Percentiles rank a stretch among this genome's conserved stretches.
These are phyloP conservation scores for Coracias cyanogaster DNA, from an alignment of 2,797 vertebrate species.

Conservation along the genomic window DNA sequence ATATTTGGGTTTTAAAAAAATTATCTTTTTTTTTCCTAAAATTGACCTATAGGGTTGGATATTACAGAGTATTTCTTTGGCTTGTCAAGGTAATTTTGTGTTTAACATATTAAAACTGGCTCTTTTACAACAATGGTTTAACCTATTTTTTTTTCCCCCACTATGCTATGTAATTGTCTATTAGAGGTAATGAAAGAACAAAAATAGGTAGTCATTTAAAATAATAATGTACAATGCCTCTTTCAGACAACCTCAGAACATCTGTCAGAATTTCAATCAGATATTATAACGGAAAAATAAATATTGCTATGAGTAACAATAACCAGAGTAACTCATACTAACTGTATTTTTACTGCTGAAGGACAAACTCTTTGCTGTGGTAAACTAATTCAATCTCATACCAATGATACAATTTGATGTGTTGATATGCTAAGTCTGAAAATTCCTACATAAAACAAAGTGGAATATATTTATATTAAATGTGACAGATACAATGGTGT, in stretches of 20 bases:
- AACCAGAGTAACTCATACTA: background rate
- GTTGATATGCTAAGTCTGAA: slow-evolving; percentile 1
- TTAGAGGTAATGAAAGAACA: slow-evolving; percentile 41
- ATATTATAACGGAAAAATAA: background rate
- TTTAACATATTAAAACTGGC: background rate
- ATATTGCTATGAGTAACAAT: background rate
- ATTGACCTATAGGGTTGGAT: background rate
- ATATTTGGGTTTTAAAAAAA: background rate
- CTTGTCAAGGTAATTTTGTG: background rate
- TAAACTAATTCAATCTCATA: background rate
- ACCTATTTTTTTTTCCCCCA: background rate
- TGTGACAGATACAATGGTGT: background rate
- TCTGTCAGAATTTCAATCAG: slow-evolving; percentile 38
- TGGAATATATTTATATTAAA: background rate
- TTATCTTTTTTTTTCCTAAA: background rate
- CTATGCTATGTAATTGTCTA: background rate
- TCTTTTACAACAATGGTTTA: background rate
- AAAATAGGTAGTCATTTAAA: slow-evolving; percentile 22
- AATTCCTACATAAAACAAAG: background rate
- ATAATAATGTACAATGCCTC: background rate
- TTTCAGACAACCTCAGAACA: background rate
- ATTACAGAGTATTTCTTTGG: background rate
- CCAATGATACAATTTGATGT: background rate
- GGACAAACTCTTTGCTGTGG: background rate
- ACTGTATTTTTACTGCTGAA: background rate